phyloP scores from a whole-genome alignment of 2,113 vertebrate species.

The Caranx melampygus region DNA sequence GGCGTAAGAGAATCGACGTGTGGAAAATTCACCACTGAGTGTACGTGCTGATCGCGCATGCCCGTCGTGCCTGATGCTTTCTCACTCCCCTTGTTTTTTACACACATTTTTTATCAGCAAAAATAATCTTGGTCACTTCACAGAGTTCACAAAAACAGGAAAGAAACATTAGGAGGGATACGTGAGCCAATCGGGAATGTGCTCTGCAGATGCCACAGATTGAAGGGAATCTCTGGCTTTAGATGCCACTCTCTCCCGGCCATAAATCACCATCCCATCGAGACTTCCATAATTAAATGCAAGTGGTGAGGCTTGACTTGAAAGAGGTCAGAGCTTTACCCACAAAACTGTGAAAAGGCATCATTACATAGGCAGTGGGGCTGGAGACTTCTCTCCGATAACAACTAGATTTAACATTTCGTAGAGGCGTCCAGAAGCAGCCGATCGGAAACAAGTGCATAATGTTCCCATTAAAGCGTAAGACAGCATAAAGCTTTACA shows the following conservation, averaged over 20 bases:
- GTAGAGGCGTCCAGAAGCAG: not conserved
- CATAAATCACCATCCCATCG: constrained; percentile 63
- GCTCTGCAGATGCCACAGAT: constrained; percentile 71
- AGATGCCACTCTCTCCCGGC: constrained; percentile 34
- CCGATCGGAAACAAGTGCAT: constrained; percentile 37
- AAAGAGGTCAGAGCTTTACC: constrained; percentile 55
- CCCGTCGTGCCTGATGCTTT: not conserved
- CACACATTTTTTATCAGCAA: constrained; percentile 38
- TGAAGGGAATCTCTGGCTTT: constrained; percentile 55
- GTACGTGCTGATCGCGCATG: not conserved
- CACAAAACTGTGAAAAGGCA: constrained; percentile 33
- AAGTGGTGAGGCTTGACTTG: constrained; percentile 43
- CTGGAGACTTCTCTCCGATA: constrained; percentile 34
- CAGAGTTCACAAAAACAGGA: constrained; percentile 52
- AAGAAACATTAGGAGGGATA: constrained; percentile 49
- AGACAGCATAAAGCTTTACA: not conserved
- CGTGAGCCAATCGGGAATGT: constrained; percentile 63
- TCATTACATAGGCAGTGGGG: constrained; percentile 16
- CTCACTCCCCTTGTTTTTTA: not conserved
- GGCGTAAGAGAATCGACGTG: not conserved
- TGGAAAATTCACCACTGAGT: not conserved
- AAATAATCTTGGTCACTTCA: constrained; percentile 47
- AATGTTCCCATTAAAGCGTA: constrained; percentile 35
- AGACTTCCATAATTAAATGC: constrained; percentile 65
- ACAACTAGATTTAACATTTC: constrained; percentile 42